Base-by-base conservation (phyloP, 2,113 vertebrate species). In the Lota lota region DNA sequence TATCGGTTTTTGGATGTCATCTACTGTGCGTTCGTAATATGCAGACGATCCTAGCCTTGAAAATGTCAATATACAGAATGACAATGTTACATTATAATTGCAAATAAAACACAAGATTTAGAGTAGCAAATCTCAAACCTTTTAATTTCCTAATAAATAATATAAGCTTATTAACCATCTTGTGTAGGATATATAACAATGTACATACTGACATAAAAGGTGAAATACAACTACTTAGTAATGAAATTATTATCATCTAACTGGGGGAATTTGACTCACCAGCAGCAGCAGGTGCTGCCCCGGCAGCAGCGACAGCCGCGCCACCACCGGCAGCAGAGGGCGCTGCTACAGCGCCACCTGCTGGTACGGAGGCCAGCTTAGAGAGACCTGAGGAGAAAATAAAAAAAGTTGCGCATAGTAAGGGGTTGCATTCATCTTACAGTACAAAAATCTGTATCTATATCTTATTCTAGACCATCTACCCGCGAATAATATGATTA, bases 291-390 rank as follows among this genome's bases (percentile, higher is more conserved):
- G 93, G 91, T 5, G 92, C 88, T 84, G 87, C 82, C 66, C 80
- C 90, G 50, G 85, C 87, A 63, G 75, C 88, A 65, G 78, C 69
- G 11, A 75, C 88, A 65, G 78, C 69, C 8, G 86, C 82, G 6
- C 79, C 88, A 65, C 69, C 84, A 64, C 59, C 76, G 56, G 77
- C 74, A 57, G 84, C 85, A 2, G 84, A 82, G 64, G 91, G 86
- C 60, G 88, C 87, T 2, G 79, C 86, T 10, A 90, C 88, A 86
- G 89, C 91, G 59, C 92, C 87, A 84, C 92, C 93, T 76, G 92
- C 91, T 92, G 93, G 92, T 75, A 94, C 92, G 66, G 92, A 94
- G 89, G 91, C 78, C 70, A 93, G 88, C 88, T 93, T 93, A 12
- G 90, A 86, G 65, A 93, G 87, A 78, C 92, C 92, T 93, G 74